These are phyloP conservation scores for Hippotragus niger DNA, from an alignment of 2,113 vertebrate species.

Conservation along the genomic window DNA sequence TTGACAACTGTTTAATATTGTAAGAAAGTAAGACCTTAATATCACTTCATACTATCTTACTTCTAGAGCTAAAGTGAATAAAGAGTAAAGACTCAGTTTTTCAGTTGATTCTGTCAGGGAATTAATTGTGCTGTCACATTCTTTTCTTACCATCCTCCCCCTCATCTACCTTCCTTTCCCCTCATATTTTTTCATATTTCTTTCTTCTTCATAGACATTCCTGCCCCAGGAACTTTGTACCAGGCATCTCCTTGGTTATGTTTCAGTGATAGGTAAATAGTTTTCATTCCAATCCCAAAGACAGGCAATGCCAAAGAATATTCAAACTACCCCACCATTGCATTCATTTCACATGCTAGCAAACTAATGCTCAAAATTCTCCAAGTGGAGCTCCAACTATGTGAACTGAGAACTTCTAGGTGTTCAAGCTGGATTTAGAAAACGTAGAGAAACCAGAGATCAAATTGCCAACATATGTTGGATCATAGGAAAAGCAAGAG, in stretches of 20 bases:
- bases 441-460: background rate
- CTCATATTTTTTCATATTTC: background rate
- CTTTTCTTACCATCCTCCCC: background rate
- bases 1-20: background rate
- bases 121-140: background rate
- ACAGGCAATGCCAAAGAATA: background rate
- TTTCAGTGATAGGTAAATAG: background rate
- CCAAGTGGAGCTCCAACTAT: background rate
- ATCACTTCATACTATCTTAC: background rate
- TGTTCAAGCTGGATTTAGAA: background rate
- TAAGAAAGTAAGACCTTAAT: background rate
- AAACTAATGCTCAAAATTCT: background rate
- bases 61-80: background rate
- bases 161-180: background rate
- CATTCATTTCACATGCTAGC: background rate
- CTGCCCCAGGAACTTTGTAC: background rate
- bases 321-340: background rate
- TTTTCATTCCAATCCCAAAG: background rate
- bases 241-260: background rate
- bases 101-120: background rate
- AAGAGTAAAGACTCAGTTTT: background rate
- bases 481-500: background rate
- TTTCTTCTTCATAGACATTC: background rate
- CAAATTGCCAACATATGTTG: background rate
- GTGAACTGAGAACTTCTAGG: background rate